Base-by-base conservation (phyloP, 53 echinoderm and acorn worm species). In the Astropecten irregularis region DNA sequence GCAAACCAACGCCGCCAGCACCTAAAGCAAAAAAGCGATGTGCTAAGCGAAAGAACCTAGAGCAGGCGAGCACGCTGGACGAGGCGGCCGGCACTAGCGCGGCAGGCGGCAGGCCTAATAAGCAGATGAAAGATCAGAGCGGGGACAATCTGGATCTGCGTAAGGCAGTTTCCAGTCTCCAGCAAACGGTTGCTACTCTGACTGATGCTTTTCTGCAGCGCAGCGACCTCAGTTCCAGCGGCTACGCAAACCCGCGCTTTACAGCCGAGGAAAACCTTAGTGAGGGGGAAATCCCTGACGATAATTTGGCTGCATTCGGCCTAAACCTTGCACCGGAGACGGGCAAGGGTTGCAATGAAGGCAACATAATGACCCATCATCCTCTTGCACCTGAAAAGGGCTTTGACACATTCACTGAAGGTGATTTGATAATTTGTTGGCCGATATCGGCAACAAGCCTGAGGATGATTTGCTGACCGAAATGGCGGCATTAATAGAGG, bases 151-250 rank as follows among this genome's bases (percentile, higher is more conserved):
- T n/a, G n/a, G n/a, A n/a, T n/a, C n/a, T n/a, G n/a, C n/a, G n/a
- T n/a, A n/a, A n/a, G n/a, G n/a, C n/a, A n/a, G n/a, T n/a, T n/a
- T n/a, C n/a, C n/a, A n/a, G n/a, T n/a, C n/a, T n/a, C n/a, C n/a
- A n/a, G n/a, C n/a, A n/a, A n/a, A n/a, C n/a, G n/a, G n/a, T 54
- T 54, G 54, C 54, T 54, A 54, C 19, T 54, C 23, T 54, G 54
- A 54, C 54, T 22, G 23, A 21, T 7, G 19, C 54, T 1, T 20
- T 54, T 21, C 22, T 54, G 20, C 54, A 54, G 2, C 21, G 54
- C n/a, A n/a, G n/a, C n/a, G n/a, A n/a, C n/a, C n/a, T n/a, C n/a
- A n/a, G n/a, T n/a, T n/a, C n/a, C n/a, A n/a, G n/a, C n/a, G n/a
- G n/a, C n/a, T n/a, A n/a, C n/a, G n/a, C n/a, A n/a, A n/a, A n/a